Percentiles rank a stretch among this genome's conserved stretches.
These are phyloP conservation scores for Lacanobia wlatinum DNA, from an alignment of 2,888 invertebrate species.

Conservation along the genomic window DNA sequence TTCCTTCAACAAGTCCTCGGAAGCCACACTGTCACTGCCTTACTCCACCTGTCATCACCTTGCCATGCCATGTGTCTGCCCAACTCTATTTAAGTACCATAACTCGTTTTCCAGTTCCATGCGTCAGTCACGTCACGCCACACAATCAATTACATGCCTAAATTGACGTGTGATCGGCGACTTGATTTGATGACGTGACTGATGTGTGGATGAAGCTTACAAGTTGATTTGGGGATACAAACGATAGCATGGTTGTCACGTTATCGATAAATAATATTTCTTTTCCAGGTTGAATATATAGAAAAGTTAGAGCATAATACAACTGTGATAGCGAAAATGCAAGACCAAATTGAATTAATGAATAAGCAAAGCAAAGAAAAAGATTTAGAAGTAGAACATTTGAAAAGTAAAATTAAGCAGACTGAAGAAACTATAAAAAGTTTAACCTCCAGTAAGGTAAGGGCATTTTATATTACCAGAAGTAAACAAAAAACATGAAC, in stretches of 20 bases:
- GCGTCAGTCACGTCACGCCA: not conserved
- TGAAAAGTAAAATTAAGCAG: constrained; percentile 74
- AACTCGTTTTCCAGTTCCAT: no score
- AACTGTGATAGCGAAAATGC: constrained; percentile 72
- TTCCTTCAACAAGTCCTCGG: no score
- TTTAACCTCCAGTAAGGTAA: constrained; percentile 70
- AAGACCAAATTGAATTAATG: constrained; percentile 78
- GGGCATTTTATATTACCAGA: not conserved
- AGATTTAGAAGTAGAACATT: constrained; percentile 75
- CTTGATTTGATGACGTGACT: not conserved
- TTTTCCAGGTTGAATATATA: constrained; percentile 83
- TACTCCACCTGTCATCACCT: no score
- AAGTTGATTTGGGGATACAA: not conserved
- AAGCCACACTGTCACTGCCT: no score
- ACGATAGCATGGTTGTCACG: not conserved
- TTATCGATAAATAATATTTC: not conserved
- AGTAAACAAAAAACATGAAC: not conserved
- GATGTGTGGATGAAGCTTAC: not conserved
- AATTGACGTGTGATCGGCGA: not conserved
- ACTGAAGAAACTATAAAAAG: constrained; percentile 72
- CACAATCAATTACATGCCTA: not conserved
- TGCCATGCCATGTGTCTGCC: no score
- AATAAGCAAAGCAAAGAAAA: constrained; percentile 74
- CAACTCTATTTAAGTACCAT: no score
- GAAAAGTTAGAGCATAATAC: constrained; percentile 84